Evolutionary conservation across 2,888 invertebrate genomes (phyloP), one percentile per base, ranked within the genome.

Genomic region (Gymnosoma rotundatum): DNA sequence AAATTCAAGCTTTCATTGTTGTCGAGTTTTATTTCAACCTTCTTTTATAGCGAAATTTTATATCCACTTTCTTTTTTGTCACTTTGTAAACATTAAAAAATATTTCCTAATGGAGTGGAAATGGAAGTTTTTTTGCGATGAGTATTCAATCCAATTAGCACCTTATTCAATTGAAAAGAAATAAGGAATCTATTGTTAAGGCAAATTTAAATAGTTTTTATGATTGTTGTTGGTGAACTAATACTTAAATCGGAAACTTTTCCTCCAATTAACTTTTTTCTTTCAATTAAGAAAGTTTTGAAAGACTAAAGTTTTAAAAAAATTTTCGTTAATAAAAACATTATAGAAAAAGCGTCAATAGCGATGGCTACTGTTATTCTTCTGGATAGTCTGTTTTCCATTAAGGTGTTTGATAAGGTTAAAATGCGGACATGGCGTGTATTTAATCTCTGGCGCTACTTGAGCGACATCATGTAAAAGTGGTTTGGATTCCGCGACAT

Each of bases 131-230:
- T 42, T 54, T 21, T 42, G 1, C 8, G 50, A 50, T 14, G 4
- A 36, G 3, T 61, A 38, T 88, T 89, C 88, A 88, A 88, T 88
- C 85, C 88, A 90, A 90, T 90, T 90, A 86, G 88, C 90, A 90
- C 90, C 86, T 89, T 86, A 75, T 66, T 88, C 88, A 88, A 86
- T 80, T 78, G 64, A 86, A 78, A 80, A 88, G 86, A 89, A 89
- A 90, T 87, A 90, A 89, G 88, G 88, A 88, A 89, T 87, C 88
- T 88, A 89, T 87, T 90, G 79, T 78, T 56, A 61, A 14, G 50
- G n/a, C 14, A 18, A 32, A 6, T 12, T 42, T 38, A 14, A 48
- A 9, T 18, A 32, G 9, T 56, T 78, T 73, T 74, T 78, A 67
- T 38, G 70, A 21, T 66, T 61, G 21, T 64, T 69, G 12, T 52